phyloP scores from a whole-genome alignment of 2,888 invertebrate species.

The Pristionchus entomophagus region DNA sequence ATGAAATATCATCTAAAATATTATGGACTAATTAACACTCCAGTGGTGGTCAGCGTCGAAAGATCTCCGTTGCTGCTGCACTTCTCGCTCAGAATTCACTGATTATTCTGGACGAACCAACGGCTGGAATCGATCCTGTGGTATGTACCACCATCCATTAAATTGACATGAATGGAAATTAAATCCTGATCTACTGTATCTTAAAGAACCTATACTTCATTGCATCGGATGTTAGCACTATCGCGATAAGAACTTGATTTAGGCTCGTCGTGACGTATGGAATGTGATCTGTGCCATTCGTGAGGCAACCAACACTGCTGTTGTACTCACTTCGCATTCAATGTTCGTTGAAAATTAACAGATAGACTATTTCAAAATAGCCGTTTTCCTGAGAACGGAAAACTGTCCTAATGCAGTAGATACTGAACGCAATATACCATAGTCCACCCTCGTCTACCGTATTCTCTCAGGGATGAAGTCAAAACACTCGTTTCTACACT shows the following conservation, averaged over 20 bases:
- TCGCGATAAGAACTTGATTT: too few relatives aligned
- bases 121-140: conserved; percentile 80
- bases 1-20: too few relatives aligned
- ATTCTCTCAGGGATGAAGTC: conserved; percentile 55
- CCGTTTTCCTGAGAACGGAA: neutral
- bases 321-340: conserved; percentile 79
- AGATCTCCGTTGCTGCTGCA: conserved; percentile 87
- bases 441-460: neutral
- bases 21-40: neutral
- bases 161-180: too few relatives aligned
- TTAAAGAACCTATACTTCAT: too few relatives aligned
- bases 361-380: neutral
- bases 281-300: conserved; percentile 56
- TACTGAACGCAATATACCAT: neutral
- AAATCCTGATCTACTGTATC: too few relatives aligned
- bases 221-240: too few relatives aligned
- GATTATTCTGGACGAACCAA: conserved; percentile 81
- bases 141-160: neutral
- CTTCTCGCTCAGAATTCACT: conserved; percentile 84
- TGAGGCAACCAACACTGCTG: conserved; percentile 65
- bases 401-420: neutral
- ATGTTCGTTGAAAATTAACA: conserved; percentile 54
- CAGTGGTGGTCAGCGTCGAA: conserved; percentile 86
- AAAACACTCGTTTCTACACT: conserved; percentile 71
- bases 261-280: conserved; percentile 82